phyloP scores from a whole-genome alignment of 1,140 invertebrate species.

The Pseudomyrmex concolor region DNA sequence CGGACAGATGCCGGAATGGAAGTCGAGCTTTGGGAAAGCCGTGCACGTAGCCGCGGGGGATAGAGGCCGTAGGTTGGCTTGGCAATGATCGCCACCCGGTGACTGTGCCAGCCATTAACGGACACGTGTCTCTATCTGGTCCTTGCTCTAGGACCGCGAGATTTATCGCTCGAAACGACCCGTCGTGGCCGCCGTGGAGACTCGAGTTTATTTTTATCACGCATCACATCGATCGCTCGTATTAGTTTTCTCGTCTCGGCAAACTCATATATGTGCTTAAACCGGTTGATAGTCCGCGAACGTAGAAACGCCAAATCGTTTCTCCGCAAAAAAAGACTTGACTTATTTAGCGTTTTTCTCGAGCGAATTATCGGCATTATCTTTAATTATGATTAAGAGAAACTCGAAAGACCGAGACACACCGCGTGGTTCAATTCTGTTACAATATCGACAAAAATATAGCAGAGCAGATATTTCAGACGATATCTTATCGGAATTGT shows the following conservation, averaged over 20 bases:
- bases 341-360: neutral
- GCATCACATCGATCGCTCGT: slow-evolving; percentile 42
- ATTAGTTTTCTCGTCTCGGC: slow-evolving; percentile 23
- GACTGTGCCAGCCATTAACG: slow-evolving; percentile 84
- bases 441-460: neutral
- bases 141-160: slow-evolving; percentile 69
- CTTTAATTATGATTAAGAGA: slow-evolving; percentile 24
- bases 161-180: slow-evolving; percentile 69
- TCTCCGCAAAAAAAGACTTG: neutral
- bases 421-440: neutral
- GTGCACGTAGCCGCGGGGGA: slow-evolving; percentile 80
- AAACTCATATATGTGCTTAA: neutral
- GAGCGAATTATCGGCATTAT: slow-evolving; percentile 15
- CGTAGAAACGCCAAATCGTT: neutral
- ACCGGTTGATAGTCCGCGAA: neutral
- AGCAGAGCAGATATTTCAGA: neutral
- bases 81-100: slow-evolving; percentile 84
- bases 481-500: neutral
- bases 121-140: slow-evolving; percentile 82
- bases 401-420: neutral
- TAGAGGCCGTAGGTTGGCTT: slow-evolving; percentile 76
- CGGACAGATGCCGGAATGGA: slow-evolving; percentile 72
- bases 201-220: slow-evolving; percentile 59
- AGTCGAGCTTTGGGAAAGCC: slow-evolving; percentile 79
- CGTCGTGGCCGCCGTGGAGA: neutral